Percentiles rank a stretch among this genome's conserved stretches.
These are phyloP conservation scores for Tetragnatha versicolor DNA, from an alignment of 1,140 invertebrate species.

Conservation along the genomic window DNA sequence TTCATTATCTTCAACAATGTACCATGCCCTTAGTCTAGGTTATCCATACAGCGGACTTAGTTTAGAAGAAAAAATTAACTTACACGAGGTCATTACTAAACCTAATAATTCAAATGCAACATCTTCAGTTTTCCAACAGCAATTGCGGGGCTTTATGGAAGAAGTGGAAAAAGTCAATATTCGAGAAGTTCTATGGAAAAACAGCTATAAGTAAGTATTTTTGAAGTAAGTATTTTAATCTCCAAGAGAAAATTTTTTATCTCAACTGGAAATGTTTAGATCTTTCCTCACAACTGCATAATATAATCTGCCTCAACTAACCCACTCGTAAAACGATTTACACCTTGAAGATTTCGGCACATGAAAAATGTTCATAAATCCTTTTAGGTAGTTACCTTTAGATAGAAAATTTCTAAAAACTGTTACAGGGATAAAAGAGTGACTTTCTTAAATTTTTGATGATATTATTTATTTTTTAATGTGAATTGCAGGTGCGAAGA, in stretches of 20 bases:
- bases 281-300: no score
- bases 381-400: no score
- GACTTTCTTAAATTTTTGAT: no score
- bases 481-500: conserved; percentile 32
- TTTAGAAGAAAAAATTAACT: conserved; percentile 11
- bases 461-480: no score
- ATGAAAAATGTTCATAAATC: no score
- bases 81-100: conserved; percentile 9
- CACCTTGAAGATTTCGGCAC: no score
- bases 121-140: not conserved
- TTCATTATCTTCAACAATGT: conserved; percentile 28
- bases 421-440: no score
- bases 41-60: conserved; percentile 35
- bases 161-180: not conserved
- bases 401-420: no score
- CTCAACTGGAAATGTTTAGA: no score
- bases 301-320: no score
- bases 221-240: not conserved
- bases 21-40: conserved; percentile 38
- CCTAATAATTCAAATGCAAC: not conserved
- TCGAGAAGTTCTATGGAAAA: not conserved
- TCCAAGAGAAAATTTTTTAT: no score
- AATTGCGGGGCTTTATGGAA: not conserved
- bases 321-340: no score
- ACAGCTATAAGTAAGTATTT: conserved; percentile 29